phyloP scores from a whole-genome alignment of 2,888 invertebrate genomes.

The Stenodema calcarata region DNA sequence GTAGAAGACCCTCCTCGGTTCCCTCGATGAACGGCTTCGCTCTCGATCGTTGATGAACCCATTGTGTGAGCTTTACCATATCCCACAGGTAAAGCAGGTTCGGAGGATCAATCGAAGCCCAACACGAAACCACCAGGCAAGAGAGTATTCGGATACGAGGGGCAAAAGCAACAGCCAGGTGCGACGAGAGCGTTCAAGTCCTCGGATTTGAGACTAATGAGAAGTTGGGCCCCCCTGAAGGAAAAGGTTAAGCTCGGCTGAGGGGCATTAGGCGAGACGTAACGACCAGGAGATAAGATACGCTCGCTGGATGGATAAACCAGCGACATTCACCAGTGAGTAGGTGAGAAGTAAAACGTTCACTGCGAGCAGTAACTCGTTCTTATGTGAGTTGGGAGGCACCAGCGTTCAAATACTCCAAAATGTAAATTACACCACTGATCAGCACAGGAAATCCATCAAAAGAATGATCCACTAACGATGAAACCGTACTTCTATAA shows the following conservation, averaged over 20 bases:
- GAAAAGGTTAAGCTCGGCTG: background rate
- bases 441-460: too few species aligned
- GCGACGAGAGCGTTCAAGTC: background rate
- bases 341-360: background rate
- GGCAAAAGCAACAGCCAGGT: background rate
- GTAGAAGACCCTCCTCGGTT: too few species aligned
- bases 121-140: background rate
- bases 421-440: too few species aligned
- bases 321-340: background rate
- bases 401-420: too few species aligned
- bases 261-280: background rate
- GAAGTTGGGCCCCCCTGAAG: background rate
- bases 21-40: background rate
- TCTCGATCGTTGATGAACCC: slow-evolving; percentile 28
- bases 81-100: background rate
- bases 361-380: background rate
- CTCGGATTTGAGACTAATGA: background rate
- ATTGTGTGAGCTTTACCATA: background rate
- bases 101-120: background rate
- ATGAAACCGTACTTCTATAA: too few species aligned
- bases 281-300: background rate
- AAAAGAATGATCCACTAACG: too few species aligned
- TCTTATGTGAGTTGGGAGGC: too few species aligned
- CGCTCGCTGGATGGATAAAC: background rate
- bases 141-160: background rate